Conservation (phyloP, 2,113 vertebrate species). For the Dendrocopos noguchii region DNA sequence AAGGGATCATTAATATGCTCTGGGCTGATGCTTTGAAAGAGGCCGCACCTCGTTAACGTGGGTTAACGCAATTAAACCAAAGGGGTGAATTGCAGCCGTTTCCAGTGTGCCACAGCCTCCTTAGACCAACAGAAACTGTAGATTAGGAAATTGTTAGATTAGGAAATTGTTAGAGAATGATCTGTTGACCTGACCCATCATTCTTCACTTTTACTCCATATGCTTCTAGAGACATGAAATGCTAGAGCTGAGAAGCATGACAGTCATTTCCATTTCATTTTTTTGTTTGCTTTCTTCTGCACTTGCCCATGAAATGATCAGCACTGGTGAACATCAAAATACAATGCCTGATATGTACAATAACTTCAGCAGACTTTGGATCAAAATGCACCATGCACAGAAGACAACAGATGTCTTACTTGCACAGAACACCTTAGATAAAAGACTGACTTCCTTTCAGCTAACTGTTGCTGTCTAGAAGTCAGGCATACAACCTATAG, state of each 20-base stretch:
- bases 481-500: background rate
- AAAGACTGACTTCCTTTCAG: background rate
- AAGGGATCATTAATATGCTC: constrained; percentile 52
- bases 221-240: background rate
- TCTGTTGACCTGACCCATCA: background rate
- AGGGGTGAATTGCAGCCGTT: constrained; percentile 44
- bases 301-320: background rate
- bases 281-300: background rate
- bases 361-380: background rate
- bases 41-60: constrained; percentile 43
- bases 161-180: constrained; percentile 32
- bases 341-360: background rate
- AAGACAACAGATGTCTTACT: background rate
- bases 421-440: background rate
- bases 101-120: background rate
- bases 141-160: constrained; percentile 53
- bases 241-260: background rate
- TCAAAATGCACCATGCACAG: background rate
- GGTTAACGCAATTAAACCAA: constrained; percentile 54
- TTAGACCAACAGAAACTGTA: background rate
- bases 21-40: constrained; percentile 17
- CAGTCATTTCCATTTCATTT: background rate
- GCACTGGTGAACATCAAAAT: background rate
- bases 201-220: background rate
- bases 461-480: background rate